Evolutionary conservation across 1,140 invertebrate genomes (phyloP), one percentile per base, ranked within the genome.

Genomic region (Hypsibius dujardini): DNA sequence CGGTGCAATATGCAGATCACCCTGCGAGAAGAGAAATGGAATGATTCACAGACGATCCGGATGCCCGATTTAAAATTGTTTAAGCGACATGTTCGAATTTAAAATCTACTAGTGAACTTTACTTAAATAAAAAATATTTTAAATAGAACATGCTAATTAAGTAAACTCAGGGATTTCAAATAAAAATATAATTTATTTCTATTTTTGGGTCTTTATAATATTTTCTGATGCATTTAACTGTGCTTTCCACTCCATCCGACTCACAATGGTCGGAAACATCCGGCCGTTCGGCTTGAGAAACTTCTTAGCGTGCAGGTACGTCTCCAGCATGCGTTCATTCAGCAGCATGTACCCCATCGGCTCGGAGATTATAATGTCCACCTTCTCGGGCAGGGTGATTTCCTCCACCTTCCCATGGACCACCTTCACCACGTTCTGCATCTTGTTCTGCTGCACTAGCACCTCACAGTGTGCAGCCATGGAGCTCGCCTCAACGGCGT

Each of bases 261-360:
- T 28, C 28, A 28, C 95, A 79, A 90, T 85, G 1, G 90, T 89
- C 56, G 95, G 95, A 80, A 94, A 99, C 95, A 98, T 98, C 79
- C 86, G 84, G 69, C 91, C 92, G 78, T 87, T 86, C 69, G 90
- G 88, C 81, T 87, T 88, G 14, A 99, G 83, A 91, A 93, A 99
- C 78, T 98, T 98, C 78, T 97, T 95, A 1, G 95, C 94, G 82
- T 98, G 94, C 62, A 99, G 81, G 82, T 95, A 99, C 2, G 93
- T 96, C 82, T 99, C 95, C 73, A 99, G 82, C 95, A 99, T 99
- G 74, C 95, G 84, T 81, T 99, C 95, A 81, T 99, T 99, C 77
- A 96, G 96, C 12, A 99, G 82, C 95, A 98, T 98, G 77, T 98
- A 98, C 46, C 95, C 95, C 95, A 98, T 98, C 0, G 95, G 95